These are phyloP conservation scores for Symphodus melops DNA, from an alignment of 2,113 vertebrate genomes.

Conservation along the genomic window DNA sequence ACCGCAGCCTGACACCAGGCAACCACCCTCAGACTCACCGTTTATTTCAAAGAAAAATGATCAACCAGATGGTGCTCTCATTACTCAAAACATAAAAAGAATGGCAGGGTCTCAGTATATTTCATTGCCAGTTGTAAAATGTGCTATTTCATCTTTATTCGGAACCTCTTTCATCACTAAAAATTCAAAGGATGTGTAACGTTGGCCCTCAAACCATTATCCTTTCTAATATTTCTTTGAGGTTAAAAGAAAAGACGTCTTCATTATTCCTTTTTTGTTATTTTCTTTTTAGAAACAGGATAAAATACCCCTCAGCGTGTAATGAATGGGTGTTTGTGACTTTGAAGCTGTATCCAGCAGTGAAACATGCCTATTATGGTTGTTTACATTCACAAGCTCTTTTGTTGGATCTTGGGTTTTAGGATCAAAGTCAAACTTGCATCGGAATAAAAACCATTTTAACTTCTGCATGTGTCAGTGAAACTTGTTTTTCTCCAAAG, in stretches of 20 bases:
- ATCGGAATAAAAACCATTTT: not conserved
- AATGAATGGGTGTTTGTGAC: constrained; percentile 4
- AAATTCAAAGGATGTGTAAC: not conserved
- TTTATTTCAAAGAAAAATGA: no score
- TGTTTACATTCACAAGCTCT: not conserved
- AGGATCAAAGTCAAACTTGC: not conserved
- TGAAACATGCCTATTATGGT: not conserved
- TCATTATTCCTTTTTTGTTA: not conserved
- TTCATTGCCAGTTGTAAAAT: not conserved
- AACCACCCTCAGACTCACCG: no score
- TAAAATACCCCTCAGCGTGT: constrained; percentile 16
- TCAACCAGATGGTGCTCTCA: no score
- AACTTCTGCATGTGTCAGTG: not conserved
- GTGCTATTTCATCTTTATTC: not conserved
- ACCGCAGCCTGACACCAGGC: no score
- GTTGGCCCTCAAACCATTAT: constrained; percentile 1
- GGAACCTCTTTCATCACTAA: not conserved
- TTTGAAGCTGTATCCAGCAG: constrained; percentile 29
- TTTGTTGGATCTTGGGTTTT: not conserved
- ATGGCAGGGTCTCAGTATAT: not conserved
- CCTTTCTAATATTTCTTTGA: not conserved
- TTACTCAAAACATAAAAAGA: no score
- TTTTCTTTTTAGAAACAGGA: constrained; percentile 16
- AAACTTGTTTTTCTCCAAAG: not conserved
- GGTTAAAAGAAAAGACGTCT: not conserved